A percentile compares a stretch with the other conserved stretches of the same genome.
phyloP scores from a whole-genome alignment of 2,888 invertebrate genomes.

The Megastigmus dorsalis region DNA sequence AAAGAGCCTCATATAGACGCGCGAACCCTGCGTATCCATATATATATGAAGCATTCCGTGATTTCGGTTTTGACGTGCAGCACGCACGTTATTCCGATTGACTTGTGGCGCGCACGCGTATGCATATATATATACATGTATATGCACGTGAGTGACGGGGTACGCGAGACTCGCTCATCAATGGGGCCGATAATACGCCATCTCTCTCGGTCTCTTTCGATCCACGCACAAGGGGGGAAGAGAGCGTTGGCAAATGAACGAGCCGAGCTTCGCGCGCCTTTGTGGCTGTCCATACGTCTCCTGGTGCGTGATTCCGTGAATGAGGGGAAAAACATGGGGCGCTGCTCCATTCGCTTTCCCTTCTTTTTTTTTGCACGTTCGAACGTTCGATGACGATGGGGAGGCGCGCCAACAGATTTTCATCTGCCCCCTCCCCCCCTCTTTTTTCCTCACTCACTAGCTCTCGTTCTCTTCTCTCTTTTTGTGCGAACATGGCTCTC shows the following conservation, averaged over 20 bases:
- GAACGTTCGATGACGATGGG: not conserved
- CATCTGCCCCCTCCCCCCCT: not conserved
- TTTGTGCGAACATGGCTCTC: not conserved
- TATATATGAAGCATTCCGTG: constrained; percentile 4
- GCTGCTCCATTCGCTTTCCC: not conserved
- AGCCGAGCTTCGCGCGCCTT: not conserved
- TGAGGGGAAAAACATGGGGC: constrained; percentile 20
- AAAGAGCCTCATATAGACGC: not conserved
- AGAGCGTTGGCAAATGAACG: not conserved
- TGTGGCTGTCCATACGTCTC: not conserved
- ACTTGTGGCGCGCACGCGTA: constrained; percentile 42
- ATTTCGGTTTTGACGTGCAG: constrained; percentile 43
- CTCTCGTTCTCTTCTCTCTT: not conserved
- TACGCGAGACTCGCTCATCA: constrained; percentile 14
- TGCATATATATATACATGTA: no score
- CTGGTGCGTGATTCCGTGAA: constrained; percentile 20
- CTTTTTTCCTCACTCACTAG: not conserved
- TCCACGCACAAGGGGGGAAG: not conserved
- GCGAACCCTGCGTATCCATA: not conserved
- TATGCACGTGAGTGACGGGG: constrained; percentile 12
- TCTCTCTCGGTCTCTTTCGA: no score
- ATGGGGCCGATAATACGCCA: constrained; percentile 46
- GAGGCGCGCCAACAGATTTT: not conserved
- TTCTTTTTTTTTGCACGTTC: constrained; percentile 6
- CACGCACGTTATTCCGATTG: constrained; percentile 43